Percentiles rank a stretch among this genome's conserved stretches.
Evolutionary conservation across 2,113 vertebrate genomes (phyloP).

Genomic region (Athene noctua): DNA sequence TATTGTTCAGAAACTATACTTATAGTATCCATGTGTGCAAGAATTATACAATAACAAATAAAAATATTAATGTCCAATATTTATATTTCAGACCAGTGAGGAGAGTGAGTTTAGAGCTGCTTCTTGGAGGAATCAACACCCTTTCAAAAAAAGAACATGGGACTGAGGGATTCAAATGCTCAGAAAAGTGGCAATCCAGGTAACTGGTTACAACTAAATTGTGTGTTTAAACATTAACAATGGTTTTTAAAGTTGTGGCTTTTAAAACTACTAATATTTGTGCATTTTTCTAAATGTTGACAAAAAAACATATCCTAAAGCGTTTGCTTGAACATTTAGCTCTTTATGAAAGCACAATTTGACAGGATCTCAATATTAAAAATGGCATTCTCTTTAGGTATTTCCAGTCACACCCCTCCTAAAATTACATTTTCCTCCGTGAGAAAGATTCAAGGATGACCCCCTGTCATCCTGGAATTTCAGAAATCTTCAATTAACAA

Average conservation of each 20-base stretch:
- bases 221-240: not conserved
- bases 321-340: not conserved
- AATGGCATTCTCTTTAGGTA: not conserved
- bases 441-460: not conserved
- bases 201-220: not conserved
- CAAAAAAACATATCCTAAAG: not conserved
- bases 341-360: not conserved
- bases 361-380: not conserved
- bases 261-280: not conserved
- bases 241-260: not conserved
- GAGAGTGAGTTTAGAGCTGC: not conserved
- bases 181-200: not conserved
- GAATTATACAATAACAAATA: not conserved
- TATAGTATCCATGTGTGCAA: not conserved
- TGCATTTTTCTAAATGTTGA: not conserved
- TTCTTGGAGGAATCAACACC: not conserved
- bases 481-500: not conserved
- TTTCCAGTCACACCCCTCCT: not conserved
- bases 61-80: not conserved
- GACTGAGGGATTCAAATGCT: not conserved
- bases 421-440: not conserved
- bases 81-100: not conserved
- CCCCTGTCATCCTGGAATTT: constrained; percentile 18
- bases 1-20: not conserved
- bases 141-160: not conserved